Evolutionary conservation across 2,113 vertebrate species (phyloP), one percentile per base, ranked within the genome.

Genomic region (Leptobrachium leishanense): DNA sequence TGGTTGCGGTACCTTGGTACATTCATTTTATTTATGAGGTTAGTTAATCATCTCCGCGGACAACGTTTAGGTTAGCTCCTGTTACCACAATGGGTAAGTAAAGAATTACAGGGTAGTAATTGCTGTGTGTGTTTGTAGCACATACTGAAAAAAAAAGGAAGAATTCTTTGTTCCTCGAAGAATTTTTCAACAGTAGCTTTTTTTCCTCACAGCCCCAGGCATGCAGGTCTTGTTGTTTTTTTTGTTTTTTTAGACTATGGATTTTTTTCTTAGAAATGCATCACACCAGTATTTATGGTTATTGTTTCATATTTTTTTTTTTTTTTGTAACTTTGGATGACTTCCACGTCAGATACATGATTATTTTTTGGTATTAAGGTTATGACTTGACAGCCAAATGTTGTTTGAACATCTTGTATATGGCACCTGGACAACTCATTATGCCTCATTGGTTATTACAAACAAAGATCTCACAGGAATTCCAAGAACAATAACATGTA

Each of bases 41-140:
- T 74, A 11, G 78, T 80, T 80, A 74, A 80, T 74, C 66, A 68
- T 74, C 78, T 74, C 42, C 72, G 46, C 55, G 70, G 59, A 73
- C 43, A 50, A 7, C 57, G 64, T 81, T 81, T 74, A 59, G 64
- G 64, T 68, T 74, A 74, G 63, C 78, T 79, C 59, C 78, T 80
- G 71, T 74, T 57, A n/a, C 72, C 73, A 74, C 64, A 74, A 74
- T 74, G 46, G 54, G 11, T 8, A n/a, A 68, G 71, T n/a, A 62
- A 20, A 68, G 53, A 50, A 74, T 68, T 68, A 57, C 78, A 74
- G 39, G 59, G 31, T 46, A 42, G 78, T 68, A 81, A 74, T 68
- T 68, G 72, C 64, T 81, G 71, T 57, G 39, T 67, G 50, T 54
- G 74, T 66, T 81, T 80, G 50, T 81, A 74, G 40, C 65, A 74